These are phyloP conservation scores for Acronicta alni DNA, from an alignment of 2,888 invertebrate species.

Conservation along the genomic window DNA sequence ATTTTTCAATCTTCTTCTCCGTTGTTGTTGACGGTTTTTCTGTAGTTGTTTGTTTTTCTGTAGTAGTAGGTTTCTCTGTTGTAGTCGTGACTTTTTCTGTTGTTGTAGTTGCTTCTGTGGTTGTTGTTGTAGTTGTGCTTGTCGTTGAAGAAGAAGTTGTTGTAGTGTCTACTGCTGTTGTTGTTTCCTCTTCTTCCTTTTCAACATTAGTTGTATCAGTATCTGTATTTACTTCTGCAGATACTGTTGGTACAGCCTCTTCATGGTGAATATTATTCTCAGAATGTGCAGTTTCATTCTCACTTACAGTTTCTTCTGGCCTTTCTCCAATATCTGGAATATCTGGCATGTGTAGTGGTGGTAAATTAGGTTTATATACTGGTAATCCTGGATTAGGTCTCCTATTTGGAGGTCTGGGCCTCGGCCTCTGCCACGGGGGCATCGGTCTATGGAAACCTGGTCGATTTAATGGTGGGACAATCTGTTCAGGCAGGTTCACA, in stretches of 20 bases:
- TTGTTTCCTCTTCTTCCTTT: constrained; percentile 66
- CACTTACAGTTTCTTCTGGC: constrained; percentile 70
- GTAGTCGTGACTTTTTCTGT: constrained; percentile 63
- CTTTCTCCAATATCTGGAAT: constrained; percentile 68
- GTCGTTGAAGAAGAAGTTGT: constrained; percentile 62
- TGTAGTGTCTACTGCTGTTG: constrained; percentile 65
- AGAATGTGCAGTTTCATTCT: constrained; percentile 78
- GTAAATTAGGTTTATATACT: constrained; percentile 90
- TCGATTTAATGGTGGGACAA: constrained; percentile 90
- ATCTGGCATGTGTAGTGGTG: constrained; percentile 80
- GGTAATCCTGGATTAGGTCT: constrained; percentile 89
- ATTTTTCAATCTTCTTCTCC: constrained; percentile 63
- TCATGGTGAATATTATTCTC: constrained; percentile 78
- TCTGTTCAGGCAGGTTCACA: constrained; percentile 93
- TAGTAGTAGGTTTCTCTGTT: constrained; percentile 56
- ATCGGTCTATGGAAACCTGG: constrained; percentile 90
- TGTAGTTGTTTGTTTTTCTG: constrained; percentile 60
- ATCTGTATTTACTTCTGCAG: constrained; percentile 66
- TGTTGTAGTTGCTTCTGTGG: constrained; percentile 57
- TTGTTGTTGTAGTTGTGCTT: constrained; percentile 58
- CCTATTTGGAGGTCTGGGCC: constrained; percentile 88
- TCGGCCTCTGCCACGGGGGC: constrained; percentile 91
- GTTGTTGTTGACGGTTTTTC: constrained; percentile 56
- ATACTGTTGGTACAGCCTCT: constrained; percentile 61
- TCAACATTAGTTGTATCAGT: constrained; percentile 50